Evolutionary conservation across 2,797 vertebrate genomes (phyloP), one percentile per base, ranked within the genome.

Genomic region (Phrynocephalus forsythii): DNA sequence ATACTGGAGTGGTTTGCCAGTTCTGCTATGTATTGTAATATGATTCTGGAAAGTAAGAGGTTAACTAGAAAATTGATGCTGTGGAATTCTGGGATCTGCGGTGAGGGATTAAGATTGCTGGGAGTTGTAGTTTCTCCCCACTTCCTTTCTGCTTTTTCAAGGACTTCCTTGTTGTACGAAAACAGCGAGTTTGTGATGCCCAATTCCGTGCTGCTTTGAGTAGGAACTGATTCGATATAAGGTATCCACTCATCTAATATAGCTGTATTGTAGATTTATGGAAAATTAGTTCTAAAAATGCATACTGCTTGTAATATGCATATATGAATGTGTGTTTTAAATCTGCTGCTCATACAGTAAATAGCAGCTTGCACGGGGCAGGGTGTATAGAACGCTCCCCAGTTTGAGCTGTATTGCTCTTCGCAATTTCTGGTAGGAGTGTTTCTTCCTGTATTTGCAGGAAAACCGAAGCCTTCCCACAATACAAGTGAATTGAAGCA

Each of bases 101-200:
- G 0, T 68, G 5, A 3, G 1, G 6, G 5, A 20, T 28, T 44
- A 0, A 76, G 91, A 60, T 90, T 93, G 84, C 88, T 86, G 95
- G 95, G 94, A 94, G 16, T 0, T 90, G 44, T 76, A 85, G 94
- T 67, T 15, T 26, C 22, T 56, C 6, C 6, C 16, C 24, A 0
- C 85, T 84, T 82, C 71, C 79, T 10, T n/a, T 15, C 11, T 26
- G 9, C 38, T 22, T 9, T 50, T 44, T 18, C 3, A 9, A 67
- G 22, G 24, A 60, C 50, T 83, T 87, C 81, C 86, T 68, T 68
- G 1, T 44, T 7, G 11, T 20, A 63, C 24, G 7, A 4, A 66
- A 18, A 56, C 28, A 33, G 33, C 33, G 1, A 33, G 33, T 33
- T 33, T 33, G 33, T 56, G 2, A 56, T 56, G 28, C 4, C 15